Percentiles rank a stretch among this genome's conserved stretches.
These are phyloP conservation scores for Diceros bicornis DNA, from an alignment of 2,797 vertebrate genomes.

Conservation along the genomic window DNA sequence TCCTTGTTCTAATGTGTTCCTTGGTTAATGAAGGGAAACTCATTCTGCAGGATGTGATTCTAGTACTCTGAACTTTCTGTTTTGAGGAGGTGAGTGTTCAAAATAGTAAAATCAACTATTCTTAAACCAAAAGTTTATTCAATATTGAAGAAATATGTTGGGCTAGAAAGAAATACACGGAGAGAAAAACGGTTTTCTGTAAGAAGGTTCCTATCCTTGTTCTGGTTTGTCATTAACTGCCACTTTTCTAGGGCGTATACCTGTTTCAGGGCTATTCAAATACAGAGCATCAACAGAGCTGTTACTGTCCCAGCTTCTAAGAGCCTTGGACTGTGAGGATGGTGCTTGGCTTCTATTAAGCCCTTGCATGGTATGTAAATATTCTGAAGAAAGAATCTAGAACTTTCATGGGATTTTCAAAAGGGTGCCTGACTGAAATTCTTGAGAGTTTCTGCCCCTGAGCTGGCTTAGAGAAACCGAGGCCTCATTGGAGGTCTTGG, in stretches of 20 bases:
- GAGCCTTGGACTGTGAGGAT: neutral
- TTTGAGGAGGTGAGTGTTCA: constrained; percentile 16
- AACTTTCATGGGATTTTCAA: neutral
- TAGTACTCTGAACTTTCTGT: neutral
- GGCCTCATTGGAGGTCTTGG: neutral
- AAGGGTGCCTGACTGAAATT: neutral
- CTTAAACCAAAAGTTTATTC: constrained; percentile 28
- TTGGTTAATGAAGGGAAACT: neutral
- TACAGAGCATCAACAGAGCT: neutral
- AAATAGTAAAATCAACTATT: neutral
- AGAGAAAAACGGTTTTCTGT: neutral
- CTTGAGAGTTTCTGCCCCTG: constrained; percentile 6
- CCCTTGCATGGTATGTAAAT: neutral
- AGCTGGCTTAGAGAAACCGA: neutral
- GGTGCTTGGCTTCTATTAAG: neutral
- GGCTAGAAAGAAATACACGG: neutral
- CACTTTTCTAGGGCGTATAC: neutral
- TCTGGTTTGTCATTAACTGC: neutral
- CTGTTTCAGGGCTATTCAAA: neutral
- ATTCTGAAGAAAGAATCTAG: neutral
- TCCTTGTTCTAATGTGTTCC: neutral
- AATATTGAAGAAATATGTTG: neutral
- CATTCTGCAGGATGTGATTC: neutral
- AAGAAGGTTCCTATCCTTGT: neutral
- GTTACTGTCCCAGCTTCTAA: neutral